Base-by-base conservation (phyloP, 2,113 vertebrate genomes). In the Pseudopodoces humilis region DNA sequence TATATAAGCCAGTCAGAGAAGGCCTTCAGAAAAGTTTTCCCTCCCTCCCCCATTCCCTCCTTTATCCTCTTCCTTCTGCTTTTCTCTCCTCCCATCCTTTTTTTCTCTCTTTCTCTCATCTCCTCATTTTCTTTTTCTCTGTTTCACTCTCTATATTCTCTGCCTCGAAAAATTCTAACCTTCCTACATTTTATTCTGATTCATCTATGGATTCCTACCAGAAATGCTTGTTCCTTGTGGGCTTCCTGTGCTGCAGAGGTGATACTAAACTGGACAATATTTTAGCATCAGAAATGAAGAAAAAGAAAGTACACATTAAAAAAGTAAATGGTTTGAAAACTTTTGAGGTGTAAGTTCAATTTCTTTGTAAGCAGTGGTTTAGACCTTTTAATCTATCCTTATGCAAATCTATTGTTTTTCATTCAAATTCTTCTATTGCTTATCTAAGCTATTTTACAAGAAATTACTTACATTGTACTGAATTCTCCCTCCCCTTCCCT, bases 71-170 rank as follows among this genome's bases (percentile, higher is more conserved):
- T 16, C 5, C 31, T 71, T 49, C 43, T 70, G 2, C 9, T 12
- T 8, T 58, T 2, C 13, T n/a, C 13, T 37, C 19, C 9, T 77
- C 19, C 11, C 1, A 1, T 15, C 3, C 10, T 22, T 77, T 19
- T 15, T 56, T 52, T 41, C 18, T 37, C 5, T 47, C 11, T 50
- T 21, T 39, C 21, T 71, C 6, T 37, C 3, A 22, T n/a, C 9
- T 41, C 27, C 23, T 46, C 7, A 17, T 39, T 59, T 79, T 37
- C 7, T 39, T 84, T 67, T 87, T 31, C 10, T 59, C 4, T 41
- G 0, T 55, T 74, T 64, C 60, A 49, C 11, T 20, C 10, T 59
- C 28, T 53, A 3, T 14, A 77, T 56, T 87, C 5, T 43, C 9
- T 59, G 12, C 9, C 11, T 90, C 12, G 4, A 64, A 15, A 65